These are phyloP conservation scores for Galerucella nymphaeae DNA, from an alignment of 2,888 invertebrate genomes.

Conservation along the genomic window DNA sequence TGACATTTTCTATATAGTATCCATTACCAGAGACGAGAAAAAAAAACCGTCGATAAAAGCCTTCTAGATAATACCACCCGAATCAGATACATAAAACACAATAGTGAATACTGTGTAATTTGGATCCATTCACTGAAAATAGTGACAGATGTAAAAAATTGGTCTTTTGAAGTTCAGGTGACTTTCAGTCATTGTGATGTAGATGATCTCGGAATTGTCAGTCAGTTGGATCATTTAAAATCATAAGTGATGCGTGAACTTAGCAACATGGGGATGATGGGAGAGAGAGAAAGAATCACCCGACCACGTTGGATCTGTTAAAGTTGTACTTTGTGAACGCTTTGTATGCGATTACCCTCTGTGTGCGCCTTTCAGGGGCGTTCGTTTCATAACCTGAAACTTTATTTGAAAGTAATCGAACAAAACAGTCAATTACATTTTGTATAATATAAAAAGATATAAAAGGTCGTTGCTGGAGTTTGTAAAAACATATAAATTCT, in stretches of 20 bases:
- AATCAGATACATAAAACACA: conserved; percentile 47
- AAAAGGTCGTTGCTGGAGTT: neutral
- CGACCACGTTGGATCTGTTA: conserved; percentile 31
- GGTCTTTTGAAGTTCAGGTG: conserved; percentile 52
- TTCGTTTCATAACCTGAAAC: conserved; percentile 19
- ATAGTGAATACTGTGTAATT: conserved; percentile 48
- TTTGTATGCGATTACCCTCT: conserved; percentile 12
- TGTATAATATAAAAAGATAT: neutral
- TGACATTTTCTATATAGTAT: conserved; percentile 25
- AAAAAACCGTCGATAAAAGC: conserved; percentile 26
- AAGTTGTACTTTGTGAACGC: conserved; percentile 28
- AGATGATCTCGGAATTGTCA: conserved; percentile 56
- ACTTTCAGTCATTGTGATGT: conserved; percentile 55
- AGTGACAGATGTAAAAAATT: conserved; percentile 54
- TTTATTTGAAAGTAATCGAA: neutral
- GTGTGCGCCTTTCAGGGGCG: conserved; percentile 8
- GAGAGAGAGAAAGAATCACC: conserved; percentile 41
- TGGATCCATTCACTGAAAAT: conserved; percentile 48
- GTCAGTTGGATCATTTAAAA: conserved; percentile 56
- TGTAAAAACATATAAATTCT: neutral
- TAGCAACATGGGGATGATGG: conserved; percentile 18
- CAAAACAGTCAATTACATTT: neutral
- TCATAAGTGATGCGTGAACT: conserved; percentile 55
- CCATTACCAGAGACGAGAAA: conserved; percentile 22
- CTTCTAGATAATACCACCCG: conserved; percentile 37